Conservation (phyloP, 2,113 vertebrate species). For the Calidris pugnax region DNA sequence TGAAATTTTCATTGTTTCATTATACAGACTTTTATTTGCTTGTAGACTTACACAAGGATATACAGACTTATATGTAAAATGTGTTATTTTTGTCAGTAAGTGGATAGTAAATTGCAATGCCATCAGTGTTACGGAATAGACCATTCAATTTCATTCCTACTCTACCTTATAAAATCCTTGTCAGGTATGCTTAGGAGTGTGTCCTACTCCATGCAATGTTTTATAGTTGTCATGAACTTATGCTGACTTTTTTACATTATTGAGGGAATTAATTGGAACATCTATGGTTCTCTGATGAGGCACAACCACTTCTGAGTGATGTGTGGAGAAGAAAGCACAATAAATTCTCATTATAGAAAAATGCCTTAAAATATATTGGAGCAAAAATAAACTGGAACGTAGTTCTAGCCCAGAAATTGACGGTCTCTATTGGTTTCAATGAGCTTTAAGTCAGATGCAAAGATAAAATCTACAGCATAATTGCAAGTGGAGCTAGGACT, state of each 20-base stretch:
- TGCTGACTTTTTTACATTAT: neutral
- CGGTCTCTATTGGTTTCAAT: neutral
- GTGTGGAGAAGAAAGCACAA: neutral
- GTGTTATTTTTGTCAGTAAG: neutral
- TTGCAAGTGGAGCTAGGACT: neutral
- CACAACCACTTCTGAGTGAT: neutral
- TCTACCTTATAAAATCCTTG: neutral
- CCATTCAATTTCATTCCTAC: neutral
- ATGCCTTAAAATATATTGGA: neutral
- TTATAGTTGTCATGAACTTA: neutral
- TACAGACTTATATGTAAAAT: neutral
- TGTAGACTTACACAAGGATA: neutral
- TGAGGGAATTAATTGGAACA: neutral
- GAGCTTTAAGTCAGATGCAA: neutral
- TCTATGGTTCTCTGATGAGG: neutral
- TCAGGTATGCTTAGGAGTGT: neutral
- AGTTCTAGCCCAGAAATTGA: neutral
- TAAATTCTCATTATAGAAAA: conserved; percentile 22
- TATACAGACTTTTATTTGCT: neutral
- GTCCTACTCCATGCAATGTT: neutral
- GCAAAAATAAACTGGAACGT: neutral
- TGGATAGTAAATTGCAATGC: neutral
- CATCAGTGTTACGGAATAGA: neutral
- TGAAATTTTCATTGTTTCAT: neutral
- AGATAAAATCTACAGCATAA: neutral